Evolutionary conservation across 2,113 vertebrate genomes (phyloP).

Genomic region (Canis aureus): DNA sequence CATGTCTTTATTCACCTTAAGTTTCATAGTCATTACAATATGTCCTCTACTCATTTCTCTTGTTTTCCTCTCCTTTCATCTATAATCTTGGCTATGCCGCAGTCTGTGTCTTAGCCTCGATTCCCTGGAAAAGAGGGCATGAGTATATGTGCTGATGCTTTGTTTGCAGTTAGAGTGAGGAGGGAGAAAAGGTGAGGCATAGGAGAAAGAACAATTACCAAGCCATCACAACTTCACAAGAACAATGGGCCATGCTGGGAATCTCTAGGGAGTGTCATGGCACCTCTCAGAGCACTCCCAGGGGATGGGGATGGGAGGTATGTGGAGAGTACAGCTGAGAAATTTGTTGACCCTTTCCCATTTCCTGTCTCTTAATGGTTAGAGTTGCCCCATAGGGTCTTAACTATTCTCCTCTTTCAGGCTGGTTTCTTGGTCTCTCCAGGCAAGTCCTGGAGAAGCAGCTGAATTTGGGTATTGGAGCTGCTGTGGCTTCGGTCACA

Average conservation of each 20-base stretch:
- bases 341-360: not conserved
- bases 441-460: not conserved
- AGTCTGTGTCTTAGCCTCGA: not conserved
- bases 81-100: not conserved
- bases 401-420: not conserved
- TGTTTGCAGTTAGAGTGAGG: not conserved
- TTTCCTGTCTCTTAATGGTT: not conserved
- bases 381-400: not conserved
- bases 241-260: not conserved
- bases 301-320: not conserved
- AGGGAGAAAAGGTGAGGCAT: not conserved
- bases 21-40: not conserved
- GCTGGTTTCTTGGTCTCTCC: not conserved
- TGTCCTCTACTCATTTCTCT: not conserved
- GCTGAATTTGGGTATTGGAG: not conserved
- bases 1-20: not conserved
- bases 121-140: not conserved
- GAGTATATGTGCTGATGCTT: not conserved
- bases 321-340: not conserved
- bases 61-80: not conserved
- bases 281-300: not conserved
- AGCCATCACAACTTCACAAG: not conserved
- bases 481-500: not conserved
- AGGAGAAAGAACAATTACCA: not conserved
- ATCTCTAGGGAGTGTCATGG: not conserved